Conservation (phyloP, 2,797 vertebrate species). For the Acropternis orthonyx region DNA sequence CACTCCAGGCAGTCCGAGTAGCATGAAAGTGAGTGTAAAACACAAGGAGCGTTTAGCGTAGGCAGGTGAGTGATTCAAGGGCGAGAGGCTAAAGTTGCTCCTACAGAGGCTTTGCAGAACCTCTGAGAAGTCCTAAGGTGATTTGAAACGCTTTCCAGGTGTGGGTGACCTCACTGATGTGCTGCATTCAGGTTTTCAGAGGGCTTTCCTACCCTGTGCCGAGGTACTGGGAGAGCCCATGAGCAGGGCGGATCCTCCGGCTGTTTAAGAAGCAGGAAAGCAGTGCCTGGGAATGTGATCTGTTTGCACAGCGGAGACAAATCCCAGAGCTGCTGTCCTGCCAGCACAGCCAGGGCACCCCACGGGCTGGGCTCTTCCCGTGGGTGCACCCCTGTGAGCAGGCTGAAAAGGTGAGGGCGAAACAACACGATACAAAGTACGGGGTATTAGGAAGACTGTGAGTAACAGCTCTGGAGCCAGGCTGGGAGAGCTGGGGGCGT, state of each 20-base stretch:
- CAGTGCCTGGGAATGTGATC: background rate
- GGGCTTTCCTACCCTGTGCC: background rate
- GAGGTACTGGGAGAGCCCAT: background rate
- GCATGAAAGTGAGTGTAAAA: background rate
- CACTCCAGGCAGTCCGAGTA: background rate
- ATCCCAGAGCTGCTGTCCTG: background rate
- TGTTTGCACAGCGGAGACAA: background rate
- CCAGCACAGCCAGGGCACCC: background rate
- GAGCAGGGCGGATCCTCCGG: background rate
- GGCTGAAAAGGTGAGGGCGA: background rate
- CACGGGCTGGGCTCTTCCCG: background rate
- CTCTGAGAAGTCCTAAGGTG: background rate
- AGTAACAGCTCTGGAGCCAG: background rate
- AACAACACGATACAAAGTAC: fast-evolving
- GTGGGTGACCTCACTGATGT: background rate
- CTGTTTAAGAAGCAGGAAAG: background rate
- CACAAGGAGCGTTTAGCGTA: background rate
- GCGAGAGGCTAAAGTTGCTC: background rate
- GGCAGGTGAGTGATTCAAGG: background rate
- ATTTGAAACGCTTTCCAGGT: background rate
- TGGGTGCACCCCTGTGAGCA: background rate
- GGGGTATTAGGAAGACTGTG: fast-evolving
- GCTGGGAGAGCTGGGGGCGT: background rate
- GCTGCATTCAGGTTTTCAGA: background rate
- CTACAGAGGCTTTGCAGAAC: background rate